Evolutionary conservation across 2,888 invertebrate genomes (phyloP), one percentile per base, ranked within the genome.

Genomic region (Orthosia incerta): DNA sequence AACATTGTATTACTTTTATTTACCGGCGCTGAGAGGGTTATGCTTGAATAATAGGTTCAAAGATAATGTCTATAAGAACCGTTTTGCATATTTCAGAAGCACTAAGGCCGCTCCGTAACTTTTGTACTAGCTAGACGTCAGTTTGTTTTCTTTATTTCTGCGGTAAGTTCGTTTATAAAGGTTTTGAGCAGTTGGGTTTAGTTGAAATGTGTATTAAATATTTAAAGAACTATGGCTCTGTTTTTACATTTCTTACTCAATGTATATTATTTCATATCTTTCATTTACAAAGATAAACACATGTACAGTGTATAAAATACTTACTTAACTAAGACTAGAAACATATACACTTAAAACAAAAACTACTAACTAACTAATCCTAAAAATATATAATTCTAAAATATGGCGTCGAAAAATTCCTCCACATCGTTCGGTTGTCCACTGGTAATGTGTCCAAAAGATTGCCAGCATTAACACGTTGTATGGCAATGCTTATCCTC

Each of bases 41-140:
- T 72, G 69, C 73, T 62, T 80, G 80, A 76, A 84, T 83, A 84
- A 83, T 83, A 82, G 74, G 80, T 82, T 85, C 78, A 83, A 84
- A 87, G 87, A 86, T 87, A 88, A 85, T 86, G 88, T 83, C 79
- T 80, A 80, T 85, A 86, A 85, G 84, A 89, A 83, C 78, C 75
- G 71, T 84, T 90, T 89, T 88, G 88, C 89, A 90, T 89, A 89
- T 88, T 90, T 88, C 74, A 87, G 76, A 68, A 60, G 71, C 85
- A 87, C 84, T 87, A 86, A 80, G 68, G 76, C 76, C 74, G 73
- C 86, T 80, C 51, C 45, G 71, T 71, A 85, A 83, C 76, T 85
- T 82, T 71, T 79, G 74, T 74, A 74, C 74, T 64, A 68, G 78
- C 74, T 64, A 64, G 57, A 53, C 26, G 68, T 77, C 70, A 64